These are phyloP conservation scores for Tethea ocularis DNA, from an alignment of 2,888 invertebrate genomes.

Conservation along the genomic window DNA sequence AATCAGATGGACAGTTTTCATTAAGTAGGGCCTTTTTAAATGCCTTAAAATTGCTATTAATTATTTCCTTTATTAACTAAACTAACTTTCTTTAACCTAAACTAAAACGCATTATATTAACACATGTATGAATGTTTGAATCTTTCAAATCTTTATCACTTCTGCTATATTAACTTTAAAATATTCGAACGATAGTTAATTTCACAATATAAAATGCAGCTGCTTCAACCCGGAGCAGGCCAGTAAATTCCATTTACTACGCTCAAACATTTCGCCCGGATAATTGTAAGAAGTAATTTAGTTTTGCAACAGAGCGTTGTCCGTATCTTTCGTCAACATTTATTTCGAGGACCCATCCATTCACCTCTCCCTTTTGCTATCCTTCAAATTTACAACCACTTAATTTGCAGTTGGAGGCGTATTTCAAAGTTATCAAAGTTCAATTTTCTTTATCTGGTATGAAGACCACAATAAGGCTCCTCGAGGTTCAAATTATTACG, in stretches of 20 bases:
- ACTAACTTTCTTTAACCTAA: too few species aligned
- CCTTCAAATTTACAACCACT: conserved; percentile 50
- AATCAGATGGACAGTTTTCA: too few species aligned
- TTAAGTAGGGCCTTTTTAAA: too few species aligned
- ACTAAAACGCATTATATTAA: too few species aligned
- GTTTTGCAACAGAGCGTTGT: conserved; percentile 53
- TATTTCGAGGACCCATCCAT: conserved; percentile 55
- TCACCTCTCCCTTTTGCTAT: conserved; percentile 49
- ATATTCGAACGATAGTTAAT: neutral
- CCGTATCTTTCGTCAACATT: conserved; percentile 53
- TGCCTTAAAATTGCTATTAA: too few species aligned
- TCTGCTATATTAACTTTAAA: neutral
- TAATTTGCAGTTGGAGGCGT: conserved; percentile 59
- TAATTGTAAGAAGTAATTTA: conserved; percentile 69
- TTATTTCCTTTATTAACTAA: too few species aligned
- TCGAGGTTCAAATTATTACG: conserved; percentile 16
- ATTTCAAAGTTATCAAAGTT: conserved; percentile 57
- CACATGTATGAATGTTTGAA: too few species aligned
- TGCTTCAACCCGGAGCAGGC: neutral
- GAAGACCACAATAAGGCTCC: conserved; percentile 32
- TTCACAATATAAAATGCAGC: neutral
- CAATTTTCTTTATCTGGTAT: conserved; percentile 53
- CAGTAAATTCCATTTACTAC: conserved; percentile 8
- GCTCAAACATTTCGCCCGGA: conserved; percentile 55
- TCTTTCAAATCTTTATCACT: too few species aligned